These are phyloP conservation scores for Antennarius maculatus DNA, from an alignment of 2,797 vertebrate genomes.

Conservation along the genomic window DNA sequence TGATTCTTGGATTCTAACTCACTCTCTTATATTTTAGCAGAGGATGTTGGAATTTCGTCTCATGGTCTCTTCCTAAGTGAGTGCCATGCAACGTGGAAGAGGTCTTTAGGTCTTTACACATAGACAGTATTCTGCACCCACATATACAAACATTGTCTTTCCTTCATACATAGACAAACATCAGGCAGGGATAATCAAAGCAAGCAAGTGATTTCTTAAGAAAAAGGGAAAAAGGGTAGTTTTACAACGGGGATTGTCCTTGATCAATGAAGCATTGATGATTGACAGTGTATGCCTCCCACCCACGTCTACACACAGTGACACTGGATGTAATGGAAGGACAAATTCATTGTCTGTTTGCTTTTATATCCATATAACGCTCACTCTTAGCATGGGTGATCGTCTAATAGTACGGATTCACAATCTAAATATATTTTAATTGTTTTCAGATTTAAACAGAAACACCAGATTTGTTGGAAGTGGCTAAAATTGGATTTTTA, in stretches of 20 bases:
- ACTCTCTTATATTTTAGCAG: slow-evolving; percentile 38
- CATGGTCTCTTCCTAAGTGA: slow-evolving; percentile 41
- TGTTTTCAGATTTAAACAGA: background rate
- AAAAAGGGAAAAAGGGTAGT: slow-evolving; percentile 82
- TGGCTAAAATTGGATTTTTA: background rate
- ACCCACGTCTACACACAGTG: slow-evolving; percentile 72
- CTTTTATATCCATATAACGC: slow-evolving; percentile 45
- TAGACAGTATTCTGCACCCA: background rate
- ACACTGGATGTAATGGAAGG: slow-evolving; percentile 71
- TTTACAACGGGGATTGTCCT: slow-evolving; percentile 83
- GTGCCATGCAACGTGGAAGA: slow-evolving; percentile 36
- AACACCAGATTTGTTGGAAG: too few species aligned
- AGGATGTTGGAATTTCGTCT: slow-evolving; percentile 58
- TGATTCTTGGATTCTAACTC: slow-evolving; percentile 25
- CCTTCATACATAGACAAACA: slow-evolving; percentile 37
- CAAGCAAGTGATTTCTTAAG: slow-evolving; percentile 87
- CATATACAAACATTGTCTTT: slow-evolving; percentile 6
- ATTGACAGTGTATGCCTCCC: slow-evolving; percentile 80
- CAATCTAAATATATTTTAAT: slow-evolving; percentile 16
- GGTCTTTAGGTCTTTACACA: slow-evolving; percentile 27
- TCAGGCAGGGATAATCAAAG: slow-evolving; percentile 83
- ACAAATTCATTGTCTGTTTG: slow-evolving; percentile 48
- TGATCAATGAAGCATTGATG: slow-evolving; percentile 81
- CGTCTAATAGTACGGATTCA: slow-evolving; percentile 17
- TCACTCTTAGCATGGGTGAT: slow-evolving; percentile 8